Base-by-base conservation (phyloP, 2,113 vertebrate species). In the Eulemur rufifrons region DNA sequence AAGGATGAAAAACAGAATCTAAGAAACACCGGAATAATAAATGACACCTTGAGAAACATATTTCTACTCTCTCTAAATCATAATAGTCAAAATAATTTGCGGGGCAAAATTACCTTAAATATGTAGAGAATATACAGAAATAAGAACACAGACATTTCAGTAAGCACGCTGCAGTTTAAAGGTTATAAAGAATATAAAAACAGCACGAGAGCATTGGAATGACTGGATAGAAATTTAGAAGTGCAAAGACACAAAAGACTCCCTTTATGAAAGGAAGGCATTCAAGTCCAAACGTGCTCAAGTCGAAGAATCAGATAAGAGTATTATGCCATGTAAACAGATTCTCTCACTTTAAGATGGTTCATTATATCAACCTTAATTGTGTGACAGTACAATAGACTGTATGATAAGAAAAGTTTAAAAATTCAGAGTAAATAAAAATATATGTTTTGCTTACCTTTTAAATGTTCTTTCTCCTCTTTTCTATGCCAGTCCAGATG, bases 401-500 rank as follows among this genome's bases (percentile, higher is more conserved):
- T 76, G 63, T 95, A 74, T 86, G 68, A 45, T 32, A 88, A 95
- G 39, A 42, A 63, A 91, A 87, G 61, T 32, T 94, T 76, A 78
- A 94, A 92, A 66, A 69, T 81, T 88, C 73, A 97, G 74, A 97
- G 80, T 77, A 96, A 94, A 97, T 95, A 93, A 94, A 95, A 97
- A 96, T 15, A 91, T 96, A 89, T 17, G 2, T 85, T 96, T 68
- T 54, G 96, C 98, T 98, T 98, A 98, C 98, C 98, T 98, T 98
- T 98, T 91, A 97, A 98, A 98, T 98, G 97, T 87, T 97, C 97
- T 98, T 97, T 98, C 98, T 98, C 96, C 94, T 98, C 96, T 98
- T 97, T 98, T 97, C 97, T 98, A 98, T 98, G 97, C 98, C 98
- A 98, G 98, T 98, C 97, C 98, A 98, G 97, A 97, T 84, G 97